Evolutionary conservation across 2,888 invertebrate genomes (phyloP).

Genomic region (Candidula unifasciata): DNA sequence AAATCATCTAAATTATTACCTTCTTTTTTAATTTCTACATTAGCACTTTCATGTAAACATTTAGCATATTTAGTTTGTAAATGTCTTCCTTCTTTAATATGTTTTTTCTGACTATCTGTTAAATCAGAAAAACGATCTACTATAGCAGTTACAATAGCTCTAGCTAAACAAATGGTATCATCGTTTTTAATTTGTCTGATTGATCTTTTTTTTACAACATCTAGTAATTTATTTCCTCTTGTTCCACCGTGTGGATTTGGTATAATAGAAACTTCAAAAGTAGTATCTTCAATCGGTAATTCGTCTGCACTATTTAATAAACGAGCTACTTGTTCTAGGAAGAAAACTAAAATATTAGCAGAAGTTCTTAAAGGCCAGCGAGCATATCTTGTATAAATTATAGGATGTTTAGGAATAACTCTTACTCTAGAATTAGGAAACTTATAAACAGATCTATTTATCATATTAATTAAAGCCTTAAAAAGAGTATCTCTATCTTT

Average conservation of each 20-base stretch:
- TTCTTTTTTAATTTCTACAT: not conserved
- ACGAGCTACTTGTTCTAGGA: not conserved
- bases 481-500: not conserved
- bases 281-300: not conserved
- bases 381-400: not conserved
- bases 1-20: constrained; percentile 15
- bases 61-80: not conserved
- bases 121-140: not conserved
- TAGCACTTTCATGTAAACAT: not conserved
- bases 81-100: not conserved
- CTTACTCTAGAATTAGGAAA: constrained; percentile 7
- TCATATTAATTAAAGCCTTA: not conserved
- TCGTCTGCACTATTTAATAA: constrained; percentile 21
- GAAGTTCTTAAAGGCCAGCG: not conserved
- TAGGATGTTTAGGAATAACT: not conserved
- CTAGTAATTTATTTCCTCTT: not conserved
- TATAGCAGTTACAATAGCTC: not conserved
- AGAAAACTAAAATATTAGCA: not conserved
- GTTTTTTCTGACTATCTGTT: not conserved
- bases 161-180: constrained; percentile 18
- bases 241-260: constrained; percentile 1
- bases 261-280: not conserved
- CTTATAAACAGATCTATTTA: not conserved
- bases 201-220: not conserved
- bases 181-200: not conserved